phyloP scores from a whole-genome alignment of 2,113 vertebrate species.

The Gymnorhina tibicen region DNA sequence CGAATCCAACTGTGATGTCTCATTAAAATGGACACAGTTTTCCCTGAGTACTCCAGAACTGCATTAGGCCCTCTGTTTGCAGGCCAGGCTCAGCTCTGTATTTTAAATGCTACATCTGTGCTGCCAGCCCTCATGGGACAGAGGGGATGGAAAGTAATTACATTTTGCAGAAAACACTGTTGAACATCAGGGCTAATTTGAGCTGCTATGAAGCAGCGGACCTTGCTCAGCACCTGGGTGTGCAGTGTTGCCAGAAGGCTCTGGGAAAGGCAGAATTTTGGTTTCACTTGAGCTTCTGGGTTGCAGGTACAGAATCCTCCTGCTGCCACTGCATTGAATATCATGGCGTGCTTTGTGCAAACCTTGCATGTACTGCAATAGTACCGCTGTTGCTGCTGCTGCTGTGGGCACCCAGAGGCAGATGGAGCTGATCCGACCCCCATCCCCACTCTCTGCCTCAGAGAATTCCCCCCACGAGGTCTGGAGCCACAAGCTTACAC shows the following conservation, averaged over 20 bases:
- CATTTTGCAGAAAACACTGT: neutral
- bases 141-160: neutral
- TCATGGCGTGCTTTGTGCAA: neutral
- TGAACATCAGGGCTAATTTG: neutral
- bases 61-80: neutral
- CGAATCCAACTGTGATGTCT: neutral
- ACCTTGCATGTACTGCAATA: neutral
- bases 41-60: neutral
- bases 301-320: neutral
- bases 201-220: rapidly evolving
- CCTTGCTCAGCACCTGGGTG: rapidly evolving
- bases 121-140: neutral
- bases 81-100: neutral
- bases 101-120: neutral
- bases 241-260: rapidly evolving
- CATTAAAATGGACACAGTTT: neutral
- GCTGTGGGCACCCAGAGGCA: neutral
- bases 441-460: neutral
- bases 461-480: neutral
- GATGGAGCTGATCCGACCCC: rapidly evolving
- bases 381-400: neutral
- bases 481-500: neutral
- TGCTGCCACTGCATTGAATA: rapidly evolving
- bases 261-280: neutral
- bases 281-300: neutral